phyloP scores from a whole-genome alignment of 2,113 vertebrate species.

The Leuciscus idus region DNA sequence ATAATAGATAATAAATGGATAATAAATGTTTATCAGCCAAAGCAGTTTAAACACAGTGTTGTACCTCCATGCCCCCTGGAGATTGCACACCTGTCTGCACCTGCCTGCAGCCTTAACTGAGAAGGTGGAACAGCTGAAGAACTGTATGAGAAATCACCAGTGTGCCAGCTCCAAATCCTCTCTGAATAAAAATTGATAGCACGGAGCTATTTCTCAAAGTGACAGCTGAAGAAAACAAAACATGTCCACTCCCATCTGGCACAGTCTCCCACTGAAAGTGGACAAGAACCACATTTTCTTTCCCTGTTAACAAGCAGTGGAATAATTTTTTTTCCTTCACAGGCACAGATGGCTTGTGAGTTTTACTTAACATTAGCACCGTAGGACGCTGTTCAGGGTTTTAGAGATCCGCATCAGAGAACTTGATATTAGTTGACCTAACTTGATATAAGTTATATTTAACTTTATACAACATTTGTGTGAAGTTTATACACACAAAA shows the following conservation, averaged over 20 bases:
- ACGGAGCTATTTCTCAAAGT: slow-evolving; percentile 14
- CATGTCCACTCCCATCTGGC: slow-evolving; percentile 37
- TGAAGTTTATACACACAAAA: neutral
- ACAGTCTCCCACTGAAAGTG: slow-evolving; percentile 24
- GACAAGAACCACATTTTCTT: slow-evolving; percentile 14
- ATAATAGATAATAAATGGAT: neutral
- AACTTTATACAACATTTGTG: neutral
- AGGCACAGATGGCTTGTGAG: slow-evolving; percentile 30
- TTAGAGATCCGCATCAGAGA: neutral
- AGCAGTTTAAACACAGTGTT: neutral
- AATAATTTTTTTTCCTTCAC: neutral
- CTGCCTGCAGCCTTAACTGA: slow-evolving; percentile 25
- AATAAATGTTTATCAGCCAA: neutral
- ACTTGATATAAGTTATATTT: slow-evolving; percentile 7
- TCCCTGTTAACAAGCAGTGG: slow-evolving; percentile 29
- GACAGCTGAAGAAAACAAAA: slow-evolving; percentile 44
- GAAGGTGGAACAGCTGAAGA: slow-evolving; percentile 25
- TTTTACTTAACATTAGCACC: slow-evolving; percentile 20
- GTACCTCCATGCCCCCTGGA: neutral
- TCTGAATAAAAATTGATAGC: slow-evolving; percentile 29
- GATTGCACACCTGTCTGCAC: slow-evolving; percentile 28
- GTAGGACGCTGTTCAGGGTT: neutral
- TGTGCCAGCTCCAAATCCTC: neutral
- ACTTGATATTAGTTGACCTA: neutral
- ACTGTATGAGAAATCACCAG: neutral